Evolutionary conservation across 2,888 invertebrate species (phyloP).

Genomic region (Drosophila borealis): DNA sequence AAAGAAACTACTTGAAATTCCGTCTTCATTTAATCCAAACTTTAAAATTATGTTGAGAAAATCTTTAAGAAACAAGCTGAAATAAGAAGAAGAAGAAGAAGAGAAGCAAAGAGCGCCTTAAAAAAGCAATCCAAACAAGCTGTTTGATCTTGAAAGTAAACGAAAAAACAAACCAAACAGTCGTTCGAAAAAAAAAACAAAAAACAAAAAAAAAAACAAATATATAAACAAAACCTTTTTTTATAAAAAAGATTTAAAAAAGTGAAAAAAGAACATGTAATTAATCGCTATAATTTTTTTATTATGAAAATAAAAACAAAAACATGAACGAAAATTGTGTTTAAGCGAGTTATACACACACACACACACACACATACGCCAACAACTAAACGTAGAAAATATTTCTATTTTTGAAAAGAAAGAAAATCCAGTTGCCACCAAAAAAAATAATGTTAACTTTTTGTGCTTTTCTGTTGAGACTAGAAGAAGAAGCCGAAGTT

Average conservation of each 20-base stretch:
- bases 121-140: slow-evolving; percentile 30
- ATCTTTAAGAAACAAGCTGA: slow-evolving; percentile 8
- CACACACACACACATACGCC: slow-evolving; percentile 10
- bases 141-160: slow-evolving; percentile 37
- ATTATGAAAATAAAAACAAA: slow-evolving; percentile 74
- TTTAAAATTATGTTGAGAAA: slow-evolving; percentile 37
- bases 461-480: slow-evolving; percentile 48
- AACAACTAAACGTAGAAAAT: slow-evolving; percentile 11
- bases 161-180: slow-evolving; percentile 60
- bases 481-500: slow-evolving; percentile 20
- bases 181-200: slow-evolving; percentile 62
- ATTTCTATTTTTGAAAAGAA: slow-evolving; percentile 31
- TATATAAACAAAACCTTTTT: slow-evolving; percentile 60
- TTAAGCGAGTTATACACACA: slow-evolving; percentile 51
- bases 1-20: slow-evolving; percentile 62
- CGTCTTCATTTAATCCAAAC: slow-evolving; percentile 55
- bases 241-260: slow-evolving; percentile 76
- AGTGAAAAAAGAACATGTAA: slow-evolving; percentile 54
- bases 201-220: slow-evolving; percentile 14
- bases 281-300: slow-evolving; percentile 72
- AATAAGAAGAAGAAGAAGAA: slow-evolving; percentile 1
- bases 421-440: slow-evolving; percentile 30
- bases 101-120: slow-evolving; percentile 1
- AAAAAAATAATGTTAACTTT: slow-evolving; percentile 26
- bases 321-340: slow-evolving; percentile 62